Percentiles rank a stretch among this genome's conserved stretches.
phyloP scores from a whole-genome alignment of 2,888 invertebrate species.

The Campopleginae sp. region DNA sequence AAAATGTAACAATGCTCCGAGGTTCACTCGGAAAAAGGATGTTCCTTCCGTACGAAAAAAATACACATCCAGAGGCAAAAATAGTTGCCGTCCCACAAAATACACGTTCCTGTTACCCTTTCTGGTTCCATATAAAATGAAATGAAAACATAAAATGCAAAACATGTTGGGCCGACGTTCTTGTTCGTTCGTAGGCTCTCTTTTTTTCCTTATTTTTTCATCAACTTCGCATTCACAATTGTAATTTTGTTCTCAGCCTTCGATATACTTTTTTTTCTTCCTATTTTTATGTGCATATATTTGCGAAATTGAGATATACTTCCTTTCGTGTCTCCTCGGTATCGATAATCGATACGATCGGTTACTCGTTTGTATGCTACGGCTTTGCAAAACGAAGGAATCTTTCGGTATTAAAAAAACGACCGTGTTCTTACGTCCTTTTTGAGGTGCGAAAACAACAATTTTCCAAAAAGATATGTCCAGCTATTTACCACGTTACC shows the following conservation, averaged over 20 bases:
- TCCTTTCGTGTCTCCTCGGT: slow-evolving; percentile 9
- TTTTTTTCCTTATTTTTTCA: slow-evolving; percentile 20
- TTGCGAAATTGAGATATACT: background rate
- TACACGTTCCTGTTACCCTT: background rate
- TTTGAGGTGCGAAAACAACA: background rate
- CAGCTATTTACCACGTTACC: too few species aligned
- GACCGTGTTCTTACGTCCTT: background rate
- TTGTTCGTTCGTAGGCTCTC: background rate
- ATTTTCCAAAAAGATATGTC: too few species aligned
- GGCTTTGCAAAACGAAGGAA: slow-evolving; percentile 11
- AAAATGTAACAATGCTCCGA: slow-evolving; percentile 18
- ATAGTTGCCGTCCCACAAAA: background rate
- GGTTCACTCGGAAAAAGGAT: slow-evolving; percentile 64
- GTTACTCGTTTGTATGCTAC: slow-evolving; percentile 9
- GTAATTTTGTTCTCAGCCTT: slow-evolving; percentile 17
- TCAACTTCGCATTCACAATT: slow-evolving; percentile 29
- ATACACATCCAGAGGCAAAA: slow-evolving; percentile 29
- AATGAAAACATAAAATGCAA: slow-evolving; percentile 19
- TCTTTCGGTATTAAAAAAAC: background rate
- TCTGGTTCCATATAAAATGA: slow-evolving; percentile 1
- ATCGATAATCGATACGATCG: slow-evolving; percentile 44
- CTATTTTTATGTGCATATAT: background rate
- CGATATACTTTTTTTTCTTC: background rate
- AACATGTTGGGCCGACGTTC: background rate
- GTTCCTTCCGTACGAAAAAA: slow-evolving; percentile 55